These are phyloP conservation scores for Gymnarchus niloticus DNA, from an alignment of 2,113 vertebrate species.

Conservation along the genomic window DNA sequence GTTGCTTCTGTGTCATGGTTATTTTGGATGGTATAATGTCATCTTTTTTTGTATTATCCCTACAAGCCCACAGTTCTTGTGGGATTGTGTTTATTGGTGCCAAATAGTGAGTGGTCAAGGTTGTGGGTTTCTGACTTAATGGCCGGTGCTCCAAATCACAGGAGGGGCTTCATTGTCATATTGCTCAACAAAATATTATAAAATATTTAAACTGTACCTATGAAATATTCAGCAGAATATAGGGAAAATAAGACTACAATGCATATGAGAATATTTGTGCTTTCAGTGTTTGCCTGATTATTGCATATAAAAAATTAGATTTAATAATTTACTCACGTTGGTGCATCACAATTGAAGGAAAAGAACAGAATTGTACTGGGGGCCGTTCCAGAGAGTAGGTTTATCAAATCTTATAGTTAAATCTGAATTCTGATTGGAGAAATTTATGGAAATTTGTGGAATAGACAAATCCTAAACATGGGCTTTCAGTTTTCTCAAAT, in stretches of 20 bases:
- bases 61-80: neutral
- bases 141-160: neutral
- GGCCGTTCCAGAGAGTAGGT: too few species aligned
- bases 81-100: neutral
- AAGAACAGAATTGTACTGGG: neutral
- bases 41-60: neutral
- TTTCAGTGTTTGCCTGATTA: neutral
- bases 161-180: neutral
- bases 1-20: neutral
- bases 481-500: too few species aligned
- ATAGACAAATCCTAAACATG: conserved; percentile 14
- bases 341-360: neutral
- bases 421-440: too few species aligned
- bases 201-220: neutral
- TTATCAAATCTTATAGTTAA: too few species aligned
- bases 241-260: neutral
- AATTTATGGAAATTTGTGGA: too few species aligned
- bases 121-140: neutral
- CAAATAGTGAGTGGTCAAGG: neutral
- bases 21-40: neutral
- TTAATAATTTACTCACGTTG: neutral
- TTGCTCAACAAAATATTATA: neutral
- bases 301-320: neutral
- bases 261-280: too few species aligned
- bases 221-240: neutral